These are phyloP conservation scores for Parazoanthus atlanticus DNA, from an alignment of 92 coral and sea anemone genomes.

Conservation along the genomic window DNA sequence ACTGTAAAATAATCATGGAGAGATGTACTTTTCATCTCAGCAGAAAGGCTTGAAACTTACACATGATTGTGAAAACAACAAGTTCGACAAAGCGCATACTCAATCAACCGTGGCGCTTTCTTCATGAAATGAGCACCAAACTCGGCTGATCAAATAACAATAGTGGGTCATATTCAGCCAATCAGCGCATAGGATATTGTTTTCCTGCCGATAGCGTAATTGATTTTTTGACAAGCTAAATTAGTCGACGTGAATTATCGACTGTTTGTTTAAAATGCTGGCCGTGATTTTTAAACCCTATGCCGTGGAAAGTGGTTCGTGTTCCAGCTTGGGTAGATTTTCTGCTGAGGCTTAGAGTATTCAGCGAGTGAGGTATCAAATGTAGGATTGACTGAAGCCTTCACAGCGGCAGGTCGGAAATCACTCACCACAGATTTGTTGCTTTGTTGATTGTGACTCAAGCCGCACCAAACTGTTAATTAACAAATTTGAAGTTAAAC, in stretches of 20 bases:
- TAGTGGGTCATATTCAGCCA: conserved; percentile 63
- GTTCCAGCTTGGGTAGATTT: too few relatives aligned
- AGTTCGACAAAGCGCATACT: conserved; percentile 52
- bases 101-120: conserved; percentile 27
- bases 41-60: conserved; percentile 58
- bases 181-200: conserved; percentile 58
- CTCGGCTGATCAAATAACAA: conserved; percentile 31
- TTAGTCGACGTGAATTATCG: conserved; percentile 26
- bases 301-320: not conserved
- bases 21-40: not conserved
- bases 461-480: not conserved
- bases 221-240: conserved; percentile 71
- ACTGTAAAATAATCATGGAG: not conserved
- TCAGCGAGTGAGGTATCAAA: not conserved
- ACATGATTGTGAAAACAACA: conserved; percentile 82
- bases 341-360: not conserved
- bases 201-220: conserved; percentile 63
- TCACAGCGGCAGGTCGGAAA: not conserved
- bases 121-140: conserved; percentile 16
- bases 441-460: not conserved
- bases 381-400: not conserved
- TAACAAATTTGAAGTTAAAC: not conserved
- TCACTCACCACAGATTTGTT: conserved; percentile 12
- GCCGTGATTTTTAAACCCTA: not conserved
- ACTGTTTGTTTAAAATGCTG: not conserved